Conservation (phyloP, 2,888 invertebrate species). For the Encarsia formosa region DNA sequence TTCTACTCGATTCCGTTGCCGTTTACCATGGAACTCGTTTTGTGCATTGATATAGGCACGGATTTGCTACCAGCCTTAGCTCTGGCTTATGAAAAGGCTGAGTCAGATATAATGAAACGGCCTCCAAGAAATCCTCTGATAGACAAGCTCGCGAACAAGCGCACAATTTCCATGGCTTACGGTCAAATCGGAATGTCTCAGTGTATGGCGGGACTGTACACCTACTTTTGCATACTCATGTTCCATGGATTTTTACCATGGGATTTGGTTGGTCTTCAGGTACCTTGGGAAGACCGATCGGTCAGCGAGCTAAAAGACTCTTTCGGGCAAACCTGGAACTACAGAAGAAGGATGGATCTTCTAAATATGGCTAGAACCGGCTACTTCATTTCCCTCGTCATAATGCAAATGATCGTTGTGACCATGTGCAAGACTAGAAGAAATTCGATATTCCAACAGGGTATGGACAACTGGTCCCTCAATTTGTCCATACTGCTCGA, state of each 20-base stretch:
- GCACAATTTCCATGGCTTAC: slow-evolving; percentile 75
- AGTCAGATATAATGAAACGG: slow-evolving; percentile 69
- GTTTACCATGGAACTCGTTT: slow-evolving; percentile 53
- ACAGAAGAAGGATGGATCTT: slow-evolving; percentile 61
- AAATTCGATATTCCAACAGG: slow-evolving; percentile 68
- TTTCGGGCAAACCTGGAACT: slow-evolving; percentile 73
- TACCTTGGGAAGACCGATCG: slow-evolving; percentile 67
- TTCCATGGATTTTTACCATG: slow-evolving; percentile 77
- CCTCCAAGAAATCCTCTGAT: slow-evolving; percentile 60
- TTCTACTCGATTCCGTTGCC: slow-evolving; percentile 72
- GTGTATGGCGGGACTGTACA: slow-evolving; percentile 79
- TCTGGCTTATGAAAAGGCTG: slow-evolving; percentile 68
- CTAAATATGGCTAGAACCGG: slow-evolving; percentile 69
- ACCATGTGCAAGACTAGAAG: slow-evolving; percentile 71
- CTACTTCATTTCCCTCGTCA: slow-evolving; percentile 69
- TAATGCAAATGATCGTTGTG: slow-evolving; percentile 70
- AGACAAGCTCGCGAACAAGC: slow-evolving; percentile 64
- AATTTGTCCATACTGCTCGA: slow-evolving; percentile 68
- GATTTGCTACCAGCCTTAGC: slow-evolving; percentile 76
- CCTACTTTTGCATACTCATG: slow-evolving; percentile 81
- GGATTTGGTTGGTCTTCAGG: slow-evolving; percentile 60
- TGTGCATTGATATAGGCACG: slow-evolving; percentile 68
- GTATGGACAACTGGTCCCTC: slow-evolving; percentile 64
- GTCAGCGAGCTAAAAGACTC: slow-evolving; percentile 68
- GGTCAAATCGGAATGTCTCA: slow-evolving; percentile 86